phyloP scores from a whole-genome alignment of 2,113 vertebrate genomes.

The Sceloporus undulatus region DNA sequence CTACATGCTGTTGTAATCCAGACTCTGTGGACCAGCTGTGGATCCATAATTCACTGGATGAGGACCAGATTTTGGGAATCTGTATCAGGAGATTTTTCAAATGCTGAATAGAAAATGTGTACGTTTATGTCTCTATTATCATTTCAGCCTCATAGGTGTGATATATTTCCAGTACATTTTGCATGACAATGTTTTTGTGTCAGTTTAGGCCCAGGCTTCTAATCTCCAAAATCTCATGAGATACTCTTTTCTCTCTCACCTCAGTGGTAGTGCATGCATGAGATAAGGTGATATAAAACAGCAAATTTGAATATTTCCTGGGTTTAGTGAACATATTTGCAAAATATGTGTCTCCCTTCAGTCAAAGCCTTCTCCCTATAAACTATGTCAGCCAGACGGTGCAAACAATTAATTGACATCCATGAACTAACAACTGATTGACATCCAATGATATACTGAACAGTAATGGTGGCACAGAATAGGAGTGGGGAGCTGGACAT shows the following conservation, averaged over 20 bases:
- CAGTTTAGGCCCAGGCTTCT: slow-evolving; percentile 30
- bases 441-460: no score
- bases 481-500: no score
- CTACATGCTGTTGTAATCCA: not conserved
- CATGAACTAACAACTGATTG: not conserved
- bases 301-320: slow-evolving; percentile 34
- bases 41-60: slow-evolving; percentile 29
- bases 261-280: slow-evolving; percentile 9
- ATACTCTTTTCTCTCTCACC: slow-evolving; percentile 48
- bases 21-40: not conserved
- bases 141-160: slow-evolving; percentile 66
- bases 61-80: slow-evolving; percentile 38
- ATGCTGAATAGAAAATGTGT: slow-evolving; percentile 67
- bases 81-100: slow-evolving; percentile 34
- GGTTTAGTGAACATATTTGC: slow-evolving; percentile 17
- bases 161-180: slow-evolving; percentile 61
- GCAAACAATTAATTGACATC: not conserved
- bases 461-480: not conserved
- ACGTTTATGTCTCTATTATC: slow-evolving; percentile 63
- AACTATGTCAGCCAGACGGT: not conserved
- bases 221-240: slow-evolving; percentile 50
- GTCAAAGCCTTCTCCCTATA: not conserved
- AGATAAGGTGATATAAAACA: not conserved
- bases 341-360: not conserved
- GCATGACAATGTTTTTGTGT: slow-evolving; percentile 32